Evolutionary conservation across 2,888 invertebrate genomes (phyloP), one percentile per base, ranked within the genome.

Genomic region (Sinopyrophorus schimmeli): DNA sequence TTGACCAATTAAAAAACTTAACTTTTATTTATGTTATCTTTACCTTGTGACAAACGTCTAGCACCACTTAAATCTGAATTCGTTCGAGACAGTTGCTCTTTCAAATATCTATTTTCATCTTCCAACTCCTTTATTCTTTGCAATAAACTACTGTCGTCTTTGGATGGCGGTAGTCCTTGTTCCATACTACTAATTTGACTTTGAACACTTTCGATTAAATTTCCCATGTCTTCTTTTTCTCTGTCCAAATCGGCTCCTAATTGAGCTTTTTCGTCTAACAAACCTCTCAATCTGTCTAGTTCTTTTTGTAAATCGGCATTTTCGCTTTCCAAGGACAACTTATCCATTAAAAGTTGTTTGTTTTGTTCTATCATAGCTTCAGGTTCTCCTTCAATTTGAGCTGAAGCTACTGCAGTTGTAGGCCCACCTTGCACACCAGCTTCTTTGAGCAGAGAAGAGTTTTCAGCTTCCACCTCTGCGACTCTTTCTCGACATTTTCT

Each of bases 151-250:
- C n/a, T n/a, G n/a, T n/a, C n/a, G n/a, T n/a, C n/a, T n/a, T n/a
- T n/a, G n/a, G n/a, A n/a, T n/a, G n/a, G n/a, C n/a, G n/a, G n/a
- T n/a, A n/a, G n/a, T 9, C 26, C 23, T 27, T 26, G 5, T 38
- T 37, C 38, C 38, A 38, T 46, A n/a, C 10, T 9, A 15, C 9
- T 28, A 9, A 40, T 40, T 40, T 40, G 39, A 21, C 9, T 10
- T 20, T 40, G 28, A 6, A 30, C 20, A 9, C 14, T 40, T 5
- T 40, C 26, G 6, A 31, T 41, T 40, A 62, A 30, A 20, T 60
- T 58, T 58, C 69, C 64, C 5, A 68, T 46, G 9, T 60, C 59
- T 26, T 64, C 61, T 40, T 61, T 67, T 34, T 70, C 69, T 43
- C 58, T 62, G 15, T 53, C n/a, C n/a, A n/a, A n/a, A n/a, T n/a